Evolutionary conservation across 2,113 vertebrate species (phyloP).

Genomic region (Phainopepla nitens): DNA sequence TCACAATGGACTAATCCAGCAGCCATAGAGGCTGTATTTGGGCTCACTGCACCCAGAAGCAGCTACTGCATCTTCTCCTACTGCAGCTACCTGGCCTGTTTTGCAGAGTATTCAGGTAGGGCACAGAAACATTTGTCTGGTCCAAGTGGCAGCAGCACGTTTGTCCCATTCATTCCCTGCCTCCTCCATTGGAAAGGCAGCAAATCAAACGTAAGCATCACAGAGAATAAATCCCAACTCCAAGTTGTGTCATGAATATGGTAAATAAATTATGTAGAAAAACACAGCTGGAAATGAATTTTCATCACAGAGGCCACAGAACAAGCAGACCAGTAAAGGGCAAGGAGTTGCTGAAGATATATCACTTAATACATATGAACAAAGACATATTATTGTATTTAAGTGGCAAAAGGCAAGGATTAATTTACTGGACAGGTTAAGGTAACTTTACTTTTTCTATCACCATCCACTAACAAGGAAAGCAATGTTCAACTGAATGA

Average conservation of each 20-base stretch:
- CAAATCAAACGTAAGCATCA: neutral
- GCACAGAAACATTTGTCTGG: neutral
- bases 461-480: neutral
- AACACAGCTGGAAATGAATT: neutral
- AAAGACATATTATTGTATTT: neutral
- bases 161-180: rapidly evolving
- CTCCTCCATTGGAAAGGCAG: neutral
- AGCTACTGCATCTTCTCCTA: neutral
- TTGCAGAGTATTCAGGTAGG: neutral
- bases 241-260: rapidly evolving
- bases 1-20: neutral
- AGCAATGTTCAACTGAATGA: neutral
- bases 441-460: neutral
- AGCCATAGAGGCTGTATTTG: neutral
- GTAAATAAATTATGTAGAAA: neutral
- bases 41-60: neutral
- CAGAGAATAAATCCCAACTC: neutral
- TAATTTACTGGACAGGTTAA: neutral
- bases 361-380: neutral
- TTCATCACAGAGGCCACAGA: neutral
- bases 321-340: neutral
- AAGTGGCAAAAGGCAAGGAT: neutral
- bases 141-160: neutral
- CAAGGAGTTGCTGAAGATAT: neutral
- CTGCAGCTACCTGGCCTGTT: neutral